Conservation (phyloP, 1,140 invertebrate genomes). For the Mycetomoellerius zeteki region DNA sequence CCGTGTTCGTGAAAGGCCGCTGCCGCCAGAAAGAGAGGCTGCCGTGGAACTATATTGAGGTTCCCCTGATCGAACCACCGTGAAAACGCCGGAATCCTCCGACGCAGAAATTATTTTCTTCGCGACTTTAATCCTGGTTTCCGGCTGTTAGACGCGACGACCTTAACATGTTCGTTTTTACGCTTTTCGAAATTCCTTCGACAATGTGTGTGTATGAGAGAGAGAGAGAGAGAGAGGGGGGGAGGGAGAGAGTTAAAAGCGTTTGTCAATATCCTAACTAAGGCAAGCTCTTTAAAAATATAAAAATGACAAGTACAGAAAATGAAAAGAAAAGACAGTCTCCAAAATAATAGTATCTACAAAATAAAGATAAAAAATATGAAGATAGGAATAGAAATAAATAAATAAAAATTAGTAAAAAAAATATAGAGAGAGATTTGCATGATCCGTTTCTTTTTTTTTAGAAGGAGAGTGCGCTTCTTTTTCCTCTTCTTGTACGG, state of each 20-base stretch:
- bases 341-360: no score
- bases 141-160: slow-evolving; percentile 47
- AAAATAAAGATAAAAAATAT: no score
- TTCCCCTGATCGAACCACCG: slow-evolving; percentile 73
- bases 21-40: slow-evolving; percentile 51
- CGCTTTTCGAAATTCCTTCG: background rate
- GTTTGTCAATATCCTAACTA: no score
- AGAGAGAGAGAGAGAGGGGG: no score
- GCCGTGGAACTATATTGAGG: slow-evolving; percentile 54
- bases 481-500: background rate
- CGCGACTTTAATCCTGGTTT: slow-evolving; percentile 71
- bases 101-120: slow-evolving; percentile 77
- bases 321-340: no score
- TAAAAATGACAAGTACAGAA: no score
- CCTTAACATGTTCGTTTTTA: slow-evolving; percentile 6
- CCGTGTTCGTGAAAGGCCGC: slow-evolving; percentile 75
- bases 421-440: background rate
- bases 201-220: background rate
- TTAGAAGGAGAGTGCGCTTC: background rate
- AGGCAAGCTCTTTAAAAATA: no score
- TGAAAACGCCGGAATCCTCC: slow-evolving; percentile 72
- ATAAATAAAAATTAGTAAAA: no score
- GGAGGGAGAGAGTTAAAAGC: no score
- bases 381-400: no score
- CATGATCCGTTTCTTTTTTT: background rate